Conservation (phyloP, 1,140 invertebrate genomes). For the Trialeurodes vaporariorum region DNA sequence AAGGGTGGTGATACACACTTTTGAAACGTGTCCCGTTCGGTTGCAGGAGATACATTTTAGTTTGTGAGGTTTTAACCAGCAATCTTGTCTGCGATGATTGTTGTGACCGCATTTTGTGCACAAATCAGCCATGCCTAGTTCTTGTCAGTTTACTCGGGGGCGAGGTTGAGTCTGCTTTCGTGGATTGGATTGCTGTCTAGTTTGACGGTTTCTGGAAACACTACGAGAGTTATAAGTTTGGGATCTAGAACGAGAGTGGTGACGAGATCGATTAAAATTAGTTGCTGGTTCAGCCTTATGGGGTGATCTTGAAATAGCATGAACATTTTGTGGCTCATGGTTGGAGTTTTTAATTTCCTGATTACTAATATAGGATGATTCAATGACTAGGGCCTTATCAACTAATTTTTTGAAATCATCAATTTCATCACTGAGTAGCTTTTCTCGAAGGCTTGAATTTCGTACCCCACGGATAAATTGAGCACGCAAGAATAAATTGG, state of each 20-base stretch:
- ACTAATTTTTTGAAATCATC: not conserved
- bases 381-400: not conserved
- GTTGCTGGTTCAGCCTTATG: no score
- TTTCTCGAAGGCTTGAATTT: slow-evolving; percentile 14
- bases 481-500: slow-evolving; percentile 24
- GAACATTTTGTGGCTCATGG: not conserved
- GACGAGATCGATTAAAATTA: not conserved
- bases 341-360: not conserved
- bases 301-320: no score
- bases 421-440: slow-evolving; percentile 8
- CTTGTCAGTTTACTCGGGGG: not conserved
- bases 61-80: not conserved
- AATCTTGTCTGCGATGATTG: not conserved
- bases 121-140: not conserved
- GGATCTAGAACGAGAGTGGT: not conserved
- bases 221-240: not conserved
- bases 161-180: no score
- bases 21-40: not conserved
- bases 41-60: slow-evolving; percentile 1
- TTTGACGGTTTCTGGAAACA: not conserved
- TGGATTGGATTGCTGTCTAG: no score
- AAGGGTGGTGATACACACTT: no score
- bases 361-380: not conserved
- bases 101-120: slow-evolving; percentile 5
- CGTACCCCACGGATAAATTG: slow-evolving; percentile 27